phyloP scores from a whole-genome alignment of 2,113 vertebrate species.

The Potamarius usumacintae region DNA sequence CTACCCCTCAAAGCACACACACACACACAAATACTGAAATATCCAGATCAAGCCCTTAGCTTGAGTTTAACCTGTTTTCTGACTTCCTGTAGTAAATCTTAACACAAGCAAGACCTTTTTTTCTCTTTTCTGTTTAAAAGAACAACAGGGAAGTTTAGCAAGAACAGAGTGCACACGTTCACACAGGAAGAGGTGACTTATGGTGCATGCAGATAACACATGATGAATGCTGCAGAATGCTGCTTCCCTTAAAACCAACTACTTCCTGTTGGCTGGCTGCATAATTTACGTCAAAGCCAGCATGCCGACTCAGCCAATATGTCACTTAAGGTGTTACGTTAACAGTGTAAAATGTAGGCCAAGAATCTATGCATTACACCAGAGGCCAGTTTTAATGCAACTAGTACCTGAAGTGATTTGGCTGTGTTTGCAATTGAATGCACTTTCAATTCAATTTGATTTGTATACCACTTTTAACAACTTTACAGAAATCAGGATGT shows the following conservation, averaged over 20 bases:
- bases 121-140: constrained; percentile 17
- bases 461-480: not conserved
- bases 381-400: not conserved
- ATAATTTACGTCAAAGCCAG: constrained; percentile 4
- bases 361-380: not conserved
- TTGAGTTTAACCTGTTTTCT: constrained; percentile 24
- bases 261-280: constrained; percentile 49
- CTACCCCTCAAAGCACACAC: not conserved
- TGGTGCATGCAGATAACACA: constrained; percentile 48
- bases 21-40: not conserved
- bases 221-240: not conserved
- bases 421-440: not conserved
- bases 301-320: not conserved
- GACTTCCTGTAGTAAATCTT: constrained; percentile 51
- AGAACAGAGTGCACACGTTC: constrained; percentile 21
- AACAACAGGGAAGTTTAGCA: constrained; percentile 27
- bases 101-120: constrained; percentile 11
- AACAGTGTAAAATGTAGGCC: not conserved
- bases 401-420: not conserved
- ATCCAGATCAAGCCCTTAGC: constrained; percentile 1
- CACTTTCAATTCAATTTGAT: not conserved
- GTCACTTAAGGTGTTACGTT: not conserved
- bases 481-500: constrained; percentile 9
- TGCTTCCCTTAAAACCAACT: constrained; percentile 42
- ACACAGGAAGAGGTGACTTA: constrained; percentile 39